phyloP scores from a whole-genome alignment of 2,888 invertebrate species.

The Sepiola atlantica region DNA sequence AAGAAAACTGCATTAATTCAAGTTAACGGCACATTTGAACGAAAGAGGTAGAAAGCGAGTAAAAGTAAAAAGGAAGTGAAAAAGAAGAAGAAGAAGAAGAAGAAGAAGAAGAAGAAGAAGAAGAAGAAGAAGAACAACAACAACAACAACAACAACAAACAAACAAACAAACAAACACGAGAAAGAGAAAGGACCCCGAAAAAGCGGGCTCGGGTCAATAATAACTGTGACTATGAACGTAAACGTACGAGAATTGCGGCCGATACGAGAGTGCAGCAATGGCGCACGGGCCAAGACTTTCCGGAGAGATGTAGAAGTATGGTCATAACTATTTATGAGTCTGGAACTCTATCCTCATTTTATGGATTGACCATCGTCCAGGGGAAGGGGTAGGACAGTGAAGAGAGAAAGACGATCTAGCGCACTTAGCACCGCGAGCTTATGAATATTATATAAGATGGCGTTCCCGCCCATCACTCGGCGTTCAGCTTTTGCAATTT shows the following conservation, averaged over 20 bases:
- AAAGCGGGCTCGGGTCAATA: neutral
- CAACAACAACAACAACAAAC: neutral
- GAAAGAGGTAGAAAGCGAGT: neutral
- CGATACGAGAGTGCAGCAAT: neutral
- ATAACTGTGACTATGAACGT: neutral
- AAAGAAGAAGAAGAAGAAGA: neutral
- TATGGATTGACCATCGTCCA: neutral
- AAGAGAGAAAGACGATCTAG: neutral
- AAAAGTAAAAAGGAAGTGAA: neutral
- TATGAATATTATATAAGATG: neutral
- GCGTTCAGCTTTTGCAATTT: neutral
- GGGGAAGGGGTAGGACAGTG: neutral
- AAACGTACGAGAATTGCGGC: neutral
- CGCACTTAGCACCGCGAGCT: neutral
- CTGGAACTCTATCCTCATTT: neutral
- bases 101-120: neutral
- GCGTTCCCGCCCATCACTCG: neutral
- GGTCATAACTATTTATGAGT: constrained; percentile 32
- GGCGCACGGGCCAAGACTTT: neutral
- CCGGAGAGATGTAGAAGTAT: neutral
- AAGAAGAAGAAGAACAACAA: neutral
- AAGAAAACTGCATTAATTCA: too few species aligned
- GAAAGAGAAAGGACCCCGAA: neutral
- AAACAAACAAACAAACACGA: neutral
- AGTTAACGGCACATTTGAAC: too few species aligned